phyloP scores from a whole-genome alignment of 2,797 vertebrate genomes.

The Morelia viridis region DNA sequence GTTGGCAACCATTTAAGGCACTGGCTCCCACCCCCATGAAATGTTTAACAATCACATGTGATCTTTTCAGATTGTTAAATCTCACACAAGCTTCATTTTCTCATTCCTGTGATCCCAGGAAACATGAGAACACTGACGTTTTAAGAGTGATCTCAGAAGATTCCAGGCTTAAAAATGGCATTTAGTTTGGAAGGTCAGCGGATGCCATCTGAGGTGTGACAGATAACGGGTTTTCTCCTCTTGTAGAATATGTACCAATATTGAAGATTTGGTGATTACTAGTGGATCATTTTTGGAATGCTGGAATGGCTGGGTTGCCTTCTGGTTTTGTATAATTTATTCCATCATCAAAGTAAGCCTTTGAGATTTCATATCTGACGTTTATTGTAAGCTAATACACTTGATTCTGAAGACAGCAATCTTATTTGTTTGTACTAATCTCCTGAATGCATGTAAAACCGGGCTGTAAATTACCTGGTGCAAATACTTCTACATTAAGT shows the following conservation, averaged over 20 bases:
- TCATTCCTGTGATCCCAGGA: background rate
- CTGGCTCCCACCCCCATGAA: background rate
- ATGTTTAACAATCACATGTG: background rate
- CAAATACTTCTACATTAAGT: background rate
- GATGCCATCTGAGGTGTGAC: background rate
- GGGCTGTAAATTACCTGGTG: background rate
- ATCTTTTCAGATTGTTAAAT: background rate
- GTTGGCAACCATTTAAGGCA: background rate
- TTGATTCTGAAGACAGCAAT: background rate
- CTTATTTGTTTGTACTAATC: background rate
- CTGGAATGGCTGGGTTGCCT: background rate
- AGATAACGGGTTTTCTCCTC: background rate
- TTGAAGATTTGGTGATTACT: background rate
- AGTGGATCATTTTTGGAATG: background rate
- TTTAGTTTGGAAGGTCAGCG: background rate
- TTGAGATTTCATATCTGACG: background rate
- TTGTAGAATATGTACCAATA: background rate
- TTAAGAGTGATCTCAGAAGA: background rate
- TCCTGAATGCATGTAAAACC: background rate
- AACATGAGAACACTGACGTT: background rate
- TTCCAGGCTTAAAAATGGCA: background rate
- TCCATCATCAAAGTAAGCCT: background rate
- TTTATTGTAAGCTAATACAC: background rate
- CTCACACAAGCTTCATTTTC: background rate
- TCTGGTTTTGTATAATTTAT: background rate